Percentiles rank a stretch among this genome's conserved stretches.
These are phyloP conservation scores for Choloepus didactylus DNA, from an alignment of 2,797 vertebrate species.

Conservation along the genomic window DNA sequence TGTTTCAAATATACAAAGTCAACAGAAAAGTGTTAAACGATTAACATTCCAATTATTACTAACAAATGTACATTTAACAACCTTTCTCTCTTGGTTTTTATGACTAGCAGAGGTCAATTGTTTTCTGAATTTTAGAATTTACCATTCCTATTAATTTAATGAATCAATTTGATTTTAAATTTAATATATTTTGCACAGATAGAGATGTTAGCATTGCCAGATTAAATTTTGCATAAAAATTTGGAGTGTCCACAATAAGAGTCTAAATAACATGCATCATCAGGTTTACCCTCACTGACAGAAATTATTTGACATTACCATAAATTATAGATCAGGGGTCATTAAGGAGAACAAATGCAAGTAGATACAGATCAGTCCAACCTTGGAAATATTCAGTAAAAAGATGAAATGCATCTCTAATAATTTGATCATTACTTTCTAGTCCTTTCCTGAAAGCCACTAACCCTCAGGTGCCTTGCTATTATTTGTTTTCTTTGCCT, in stretches of 20 bases:
- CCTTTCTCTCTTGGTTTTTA: not conserved
- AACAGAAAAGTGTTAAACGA: not conserved
- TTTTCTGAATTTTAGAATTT: slow-evolving; percentile 5
- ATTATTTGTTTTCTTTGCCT: not conserved
- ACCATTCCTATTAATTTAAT: slow-evolving; percentile 10
- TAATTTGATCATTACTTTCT: not conserved
- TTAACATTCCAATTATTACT: not conserved
- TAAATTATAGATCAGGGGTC: not conserved
- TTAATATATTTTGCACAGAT: not conserved
- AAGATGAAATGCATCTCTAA: not conserved
- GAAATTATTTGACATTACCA: not conserved
- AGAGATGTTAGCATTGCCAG: not conserved
- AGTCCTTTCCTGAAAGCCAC: not conserved
- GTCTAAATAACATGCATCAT: not conserved
- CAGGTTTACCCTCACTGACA: not conserved
- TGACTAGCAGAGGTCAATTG: not conserved
- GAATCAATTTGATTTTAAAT: slow-evolving; percentile 18
- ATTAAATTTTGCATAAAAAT: slow-evolving; percentile 4
- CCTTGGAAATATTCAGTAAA: not conserved
- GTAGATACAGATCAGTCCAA: not conserved
- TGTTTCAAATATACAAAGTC: not conserved
- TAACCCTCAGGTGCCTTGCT: not conserved
- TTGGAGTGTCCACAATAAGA: not conserved
- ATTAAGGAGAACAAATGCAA: not conserved
- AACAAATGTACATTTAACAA: not conserved